Base-by-base conservation (phyloP, 2,797 vertebrate species). In the Botia almorhae region DNA sequence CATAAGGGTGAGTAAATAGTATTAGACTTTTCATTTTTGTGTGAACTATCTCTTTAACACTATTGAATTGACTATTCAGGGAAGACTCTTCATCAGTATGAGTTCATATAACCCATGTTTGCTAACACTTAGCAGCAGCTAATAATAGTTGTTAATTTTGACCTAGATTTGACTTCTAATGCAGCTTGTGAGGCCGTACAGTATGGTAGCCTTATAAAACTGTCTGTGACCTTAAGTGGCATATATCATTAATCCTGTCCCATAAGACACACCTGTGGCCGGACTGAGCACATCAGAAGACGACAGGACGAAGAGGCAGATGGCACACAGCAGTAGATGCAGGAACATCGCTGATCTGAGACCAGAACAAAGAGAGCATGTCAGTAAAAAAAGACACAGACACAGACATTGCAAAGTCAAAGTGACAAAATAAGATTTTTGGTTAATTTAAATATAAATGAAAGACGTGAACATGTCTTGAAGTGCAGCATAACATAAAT, bases 271-370 rank as follows among this genome's bases (percentile, higher is more conserved):
- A 94, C 93, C 94, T 89, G 91, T 72, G 53, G 89, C 87, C 26
- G 86, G 86, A 85, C 84, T 80, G 83, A 85, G 76, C 82, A 84
- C 74, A 14, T 88, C 90, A 85, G 88, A 86, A 75, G 87, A 73
- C 5, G 87, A 89, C 77, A 88, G 88, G 87, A 86, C 71, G 26
- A 93, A 89, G 61, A 92, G 83, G 86, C 90, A 92, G 87, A 94
- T 84, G 90, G 88, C 58, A 29, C 81, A 82, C 91, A 93, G 91
- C 87, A 93, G 89, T 83, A 86, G 78, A 76, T 76, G 73, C 10
- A 85, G 84, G 60, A 83, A 69, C 83, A 76, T 87, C 51, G 84
- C 86, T 87, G 82, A 86, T 81, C 93, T 94, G 88, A 50, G 46
- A 55, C 79, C 83, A 26, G 43, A 82, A 81, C 4, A 69, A 67